Percentiles rank a stretch among this genome's conserved stretches.
Evolutionary conservation across 1,140 invertebrate genomes (phyloP).

Genomic region (Pygmarrhopalites habei): DNA sequence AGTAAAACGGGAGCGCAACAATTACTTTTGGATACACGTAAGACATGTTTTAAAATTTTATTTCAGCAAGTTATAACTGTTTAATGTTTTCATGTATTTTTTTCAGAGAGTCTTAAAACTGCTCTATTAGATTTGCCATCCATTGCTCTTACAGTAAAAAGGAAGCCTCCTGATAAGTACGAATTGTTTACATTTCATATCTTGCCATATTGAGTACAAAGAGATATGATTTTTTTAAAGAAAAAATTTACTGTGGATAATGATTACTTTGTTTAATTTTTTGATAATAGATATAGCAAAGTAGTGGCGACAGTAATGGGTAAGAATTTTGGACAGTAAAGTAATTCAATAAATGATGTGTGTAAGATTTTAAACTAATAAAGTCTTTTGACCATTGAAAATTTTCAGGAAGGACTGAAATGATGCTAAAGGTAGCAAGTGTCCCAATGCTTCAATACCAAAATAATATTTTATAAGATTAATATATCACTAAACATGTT

Average conservation of each 20-base stretch:
- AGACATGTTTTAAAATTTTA: too few relatives aligned
- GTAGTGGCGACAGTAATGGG: conserved; percentile 96
- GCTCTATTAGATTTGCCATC: conserved; percentile 91
- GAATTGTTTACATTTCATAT: background rate
- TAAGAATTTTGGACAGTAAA: too few relatives aligned
- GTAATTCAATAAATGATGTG: too few relatives aligned
- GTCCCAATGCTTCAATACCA: too few relatives aligned
- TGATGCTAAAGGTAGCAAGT: too few relatives aligned
- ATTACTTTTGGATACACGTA: conserved; percentile 91
- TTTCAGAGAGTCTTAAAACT: conserved; percentile 95
- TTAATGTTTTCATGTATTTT: too few relatives aligned
- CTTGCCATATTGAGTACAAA: background rate
- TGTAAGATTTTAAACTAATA: too few relatives aligned
- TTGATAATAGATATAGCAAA: conserved; percentile 55
- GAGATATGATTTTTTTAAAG: background rate
- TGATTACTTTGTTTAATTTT: too few relatives aligned
- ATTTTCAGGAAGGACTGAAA: conserved; percentile 94
- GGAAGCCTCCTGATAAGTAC: conserved; percentile 75
- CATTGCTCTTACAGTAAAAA: conserved; percentile 74
- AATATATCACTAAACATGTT: too few relatives aligned
- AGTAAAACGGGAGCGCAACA: conserved; percentile 93
- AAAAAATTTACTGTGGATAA: background rate
- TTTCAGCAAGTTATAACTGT: too few relatives aligned
- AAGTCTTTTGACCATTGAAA: too few relatives aligned
- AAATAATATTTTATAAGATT: too few relatives aligned